phyloP scores from a whole-genome alignment of 2,888 invertebrate genomes.

The Zootermopsis nevadensis region DNA sequence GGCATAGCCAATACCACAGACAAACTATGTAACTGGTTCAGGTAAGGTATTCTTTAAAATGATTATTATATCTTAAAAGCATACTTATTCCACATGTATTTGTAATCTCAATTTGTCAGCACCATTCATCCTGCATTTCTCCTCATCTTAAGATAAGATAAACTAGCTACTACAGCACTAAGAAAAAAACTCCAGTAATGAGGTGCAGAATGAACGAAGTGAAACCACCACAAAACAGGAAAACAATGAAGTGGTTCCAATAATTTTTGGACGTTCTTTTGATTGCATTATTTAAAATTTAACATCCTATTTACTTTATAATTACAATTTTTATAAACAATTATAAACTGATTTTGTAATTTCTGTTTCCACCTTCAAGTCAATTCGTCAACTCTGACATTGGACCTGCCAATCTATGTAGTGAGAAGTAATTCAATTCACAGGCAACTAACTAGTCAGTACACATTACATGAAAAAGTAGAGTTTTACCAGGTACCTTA shows the following conservation, averaged over 20 bases:
- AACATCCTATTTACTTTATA: neutral
- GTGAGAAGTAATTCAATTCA: neutral
- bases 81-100: too few relatives aligned
- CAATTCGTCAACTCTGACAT: neutral
- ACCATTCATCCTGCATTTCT: too few relatives aligned
- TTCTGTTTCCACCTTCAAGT: neutral
- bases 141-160: neutral
- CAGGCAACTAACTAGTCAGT: neutral
- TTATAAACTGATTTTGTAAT: neutral
- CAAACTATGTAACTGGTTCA: too few relatives aligned
- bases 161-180: neutral
- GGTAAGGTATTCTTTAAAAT: too few relatives aligned
- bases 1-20: too few relatives aligned
- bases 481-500: neutral
- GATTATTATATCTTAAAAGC: too few relatives aligned
- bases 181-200: neutral
- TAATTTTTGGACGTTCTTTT: neutral
- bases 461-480: neutral
- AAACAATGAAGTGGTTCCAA: constrained; percentile 34
- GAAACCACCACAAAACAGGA: constrained; percentile 34
- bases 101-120: too few relatives aligned
- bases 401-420: neutral
- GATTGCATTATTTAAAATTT: neutral
- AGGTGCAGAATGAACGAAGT: constrained; percentile 1
- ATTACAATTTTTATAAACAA: neutral